A percentile compares a stretch with the other conserved stretches of the same genome.
These are phyloP conservation scores for Ptilonorhynchus violaceus DNA, from an alignment of 2,113 vertebrate species.

Conservation along the genomic window DNA sequence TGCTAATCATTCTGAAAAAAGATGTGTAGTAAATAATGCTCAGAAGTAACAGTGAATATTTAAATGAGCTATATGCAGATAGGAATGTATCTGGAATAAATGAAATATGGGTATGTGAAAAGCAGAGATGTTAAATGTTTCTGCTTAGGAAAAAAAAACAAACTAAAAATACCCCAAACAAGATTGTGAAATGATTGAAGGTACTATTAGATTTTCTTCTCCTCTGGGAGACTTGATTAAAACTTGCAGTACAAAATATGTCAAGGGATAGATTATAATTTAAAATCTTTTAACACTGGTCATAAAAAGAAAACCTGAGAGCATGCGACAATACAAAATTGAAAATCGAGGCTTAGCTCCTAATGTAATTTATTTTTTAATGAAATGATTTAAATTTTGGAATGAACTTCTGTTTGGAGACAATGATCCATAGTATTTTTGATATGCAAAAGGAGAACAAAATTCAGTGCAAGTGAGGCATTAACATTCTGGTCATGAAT, in stretches of 20 bases:
- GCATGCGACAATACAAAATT: conserved; percentile 27
- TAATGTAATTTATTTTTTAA: conserved; percentile 64
- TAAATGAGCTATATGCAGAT: neutral
- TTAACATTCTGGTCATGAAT: conserved; percentile 12
- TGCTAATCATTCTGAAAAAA: conserved; percentile 20
- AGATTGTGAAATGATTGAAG: conserved; percentile 32
- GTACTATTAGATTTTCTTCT: conserved; percentile 29
- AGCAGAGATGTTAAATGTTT: conserved; percentile 22
- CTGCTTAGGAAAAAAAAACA: neutral
- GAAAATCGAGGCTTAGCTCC: conserved; percentile 40
- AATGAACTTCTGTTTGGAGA: conserved; percentile 57
- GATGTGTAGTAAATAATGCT: neutral
- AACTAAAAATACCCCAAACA: neutral
- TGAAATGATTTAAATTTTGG: conserved; percentile 57
- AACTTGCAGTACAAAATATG: conserved; percentile 34
- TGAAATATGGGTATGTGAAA: neutral
- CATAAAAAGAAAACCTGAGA: conserved; percentile 54
- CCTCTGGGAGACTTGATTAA: conserved; percentile 47
- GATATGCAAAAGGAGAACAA: neutral
- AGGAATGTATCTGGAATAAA: neutral
- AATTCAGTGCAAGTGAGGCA: neutral
- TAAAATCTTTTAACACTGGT: conserved; percentile 41
- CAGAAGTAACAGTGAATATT: neutral
- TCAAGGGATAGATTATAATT: conserved; percentile 53
- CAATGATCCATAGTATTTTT: conserved; percentile 48